These are phyloP conservation scores for Alexandromys fortis DNA, from an alignment of 2,113 vertebrate species.

Conservation along the genomic window DNA sequence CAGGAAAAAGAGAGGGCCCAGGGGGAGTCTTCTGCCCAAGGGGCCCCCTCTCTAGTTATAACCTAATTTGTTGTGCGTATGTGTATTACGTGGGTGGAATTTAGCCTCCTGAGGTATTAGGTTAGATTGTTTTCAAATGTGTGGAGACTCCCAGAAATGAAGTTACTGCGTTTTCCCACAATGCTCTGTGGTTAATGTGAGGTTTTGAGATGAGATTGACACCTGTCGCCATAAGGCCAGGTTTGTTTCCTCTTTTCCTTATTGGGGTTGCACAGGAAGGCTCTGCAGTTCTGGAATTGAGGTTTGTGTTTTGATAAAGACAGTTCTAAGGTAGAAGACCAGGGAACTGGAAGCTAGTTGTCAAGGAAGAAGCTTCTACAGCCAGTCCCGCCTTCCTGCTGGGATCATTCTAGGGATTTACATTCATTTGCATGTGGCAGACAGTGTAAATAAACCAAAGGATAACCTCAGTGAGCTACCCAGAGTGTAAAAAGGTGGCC, in stretches of 20 bases:
- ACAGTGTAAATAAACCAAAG: neutral
- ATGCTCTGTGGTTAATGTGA: constrained; percentile 27
- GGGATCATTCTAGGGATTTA: neutral
- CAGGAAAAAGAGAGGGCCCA: constrained; percentile 58
- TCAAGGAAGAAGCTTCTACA: neutral
- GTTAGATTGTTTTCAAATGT: constrained; percentile 54
- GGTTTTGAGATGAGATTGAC: constrained; percentile 9
- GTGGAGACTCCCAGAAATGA: constrained; percentile 7
- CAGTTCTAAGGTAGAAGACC: neutral
- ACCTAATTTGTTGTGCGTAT: constrained; percentile 60
- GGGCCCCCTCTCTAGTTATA: constrained; percentile 57
- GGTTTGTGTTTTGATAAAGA: constrained; percentile 23
- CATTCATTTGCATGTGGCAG: neutral
- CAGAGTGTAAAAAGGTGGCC: neutral
- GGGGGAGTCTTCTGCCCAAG: constrained; percentile 45
- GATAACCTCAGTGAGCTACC: neutral
- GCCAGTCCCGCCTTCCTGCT: neutral
- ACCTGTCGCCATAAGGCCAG: neutral
- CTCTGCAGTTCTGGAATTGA: constrained; percentile 9
- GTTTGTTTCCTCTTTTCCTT: neutral
- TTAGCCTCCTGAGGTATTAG: constrained; percentile 42
- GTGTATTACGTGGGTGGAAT: constrained; percentile 61
- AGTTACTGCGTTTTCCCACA: constrained; percentile 15
- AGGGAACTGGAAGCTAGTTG: neutral
- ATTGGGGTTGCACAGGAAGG: neutral